phyloP scores from a whole-genome alignment of 1,140 invertebrate genomes.

The Drosophila navojoa region DNA sequence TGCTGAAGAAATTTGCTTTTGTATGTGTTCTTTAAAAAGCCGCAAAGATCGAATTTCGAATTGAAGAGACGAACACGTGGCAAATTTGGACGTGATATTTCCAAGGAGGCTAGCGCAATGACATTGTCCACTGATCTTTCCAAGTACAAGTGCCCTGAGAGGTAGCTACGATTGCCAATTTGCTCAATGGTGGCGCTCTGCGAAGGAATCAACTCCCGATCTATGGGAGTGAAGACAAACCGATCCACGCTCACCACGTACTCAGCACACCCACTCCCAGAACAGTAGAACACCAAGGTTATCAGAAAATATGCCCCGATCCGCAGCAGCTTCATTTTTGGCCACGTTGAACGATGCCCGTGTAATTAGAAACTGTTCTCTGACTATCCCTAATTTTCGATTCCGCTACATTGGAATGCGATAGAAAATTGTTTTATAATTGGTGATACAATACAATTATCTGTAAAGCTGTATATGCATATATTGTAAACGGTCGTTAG shows the following conservation, averaged over 20 bases:
- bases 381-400: neutral
- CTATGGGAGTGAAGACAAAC: conserved; percentile 44
- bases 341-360: neutral
- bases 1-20: conserved; percentile 54
- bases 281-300: conserved; percentile 7
- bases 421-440: conserved; percentile 4
- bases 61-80: conserved; percentile 54
- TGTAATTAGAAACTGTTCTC: neutral
- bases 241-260: conserved; percentile 47
- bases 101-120: conserved; percentile 30
- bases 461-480: neutral
- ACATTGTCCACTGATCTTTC: conserved; percentile 38
- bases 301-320: conserved; percentile 2
- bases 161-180: conserved; percentile 58
- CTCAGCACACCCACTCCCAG: neutral
- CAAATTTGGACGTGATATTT: conserved; percentile 33
- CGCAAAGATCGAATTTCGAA: conserved; percentile 51
- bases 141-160: conserved; percentile 54
- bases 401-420: neutral
- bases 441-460: neutral
- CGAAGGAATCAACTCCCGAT: conserved; percentile 38
- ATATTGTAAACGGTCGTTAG: no score
- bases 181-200: conserved; percentile 51
- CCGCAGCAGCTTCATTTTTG: conserved; percentile 16
- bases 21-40: conserved; percentile 50